phyloP scores from a whole-genome alignment of 2,797 vertebrate genomes.

The Siniperca scherzeri region DNA sequence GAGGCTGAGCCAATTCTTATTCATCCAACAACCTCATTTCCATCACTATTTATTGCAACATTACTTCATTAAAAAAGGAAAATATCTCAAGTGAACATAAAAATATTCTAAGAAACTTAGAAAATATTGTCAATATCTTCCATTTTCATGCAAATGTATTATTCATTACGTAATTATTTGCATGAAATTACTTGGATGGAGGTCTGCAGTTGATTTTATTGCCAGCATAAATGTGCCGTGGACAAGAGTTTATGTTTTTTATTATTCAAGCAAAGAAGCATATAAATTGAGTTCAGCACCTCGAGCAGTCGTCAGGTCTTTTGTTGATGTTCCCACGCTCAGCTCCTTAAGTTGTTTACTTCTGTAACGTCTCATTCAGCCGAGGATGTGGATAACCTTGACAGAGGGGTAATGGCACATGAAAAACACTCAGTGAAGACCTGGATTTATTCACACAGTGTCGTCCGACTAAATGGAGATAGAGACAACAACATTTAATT shows the following conservation, averaged over 20 bases:
- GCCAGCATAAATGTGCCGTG: background rate
- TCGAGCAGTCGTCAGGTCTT: slow-evolving; percentile 1
- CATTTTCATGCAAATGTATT: slow-evolving; percentile 9
- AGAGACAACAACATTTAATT: background rate
- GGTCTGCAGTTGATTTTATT: background rate
- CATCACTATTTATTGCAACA: background rate
- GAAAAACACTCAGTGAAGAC: slow-evolving; percentile 6
- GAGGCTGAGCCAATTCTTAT: background rate
- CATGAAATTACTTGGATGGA: slow-evolving; percentile 15
- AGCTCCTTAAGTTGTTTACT: slow-evolving; percentile 33
- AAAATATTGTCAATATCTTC: slow-evolving; percentile 8
- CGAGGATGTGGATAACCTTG: slow-evolving; percentile 27
- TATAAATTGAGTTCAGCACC: slow-evolving; percentile 23
- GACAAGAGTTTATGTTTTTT: slow-evolving; percentile 5
- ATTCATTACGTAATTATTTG: background rate
- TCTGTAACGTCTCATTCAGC: slow-evolving; percentile 23
- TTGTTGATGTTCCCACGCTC: background rate
- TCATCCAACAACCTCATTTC: background rate
- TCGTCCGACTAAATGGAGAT: background rate
- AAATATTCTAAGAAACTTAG: background rate
- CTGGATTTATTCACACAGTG: slow-evolving; percentile 9
- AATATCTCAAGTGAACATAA: background rate
- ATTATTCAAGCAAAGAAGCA: slow-evolving; percentile 3
- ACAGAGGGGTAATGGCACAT: slow-evolving; percentile 18
- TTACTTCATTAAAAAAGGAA: background rate